Evolutionary conservation across 2,888 invertebrate genomes (phyloP), one percentile per base, ranked within the genome.

Genomic region (Lithophane semibrunnea): DNA sequence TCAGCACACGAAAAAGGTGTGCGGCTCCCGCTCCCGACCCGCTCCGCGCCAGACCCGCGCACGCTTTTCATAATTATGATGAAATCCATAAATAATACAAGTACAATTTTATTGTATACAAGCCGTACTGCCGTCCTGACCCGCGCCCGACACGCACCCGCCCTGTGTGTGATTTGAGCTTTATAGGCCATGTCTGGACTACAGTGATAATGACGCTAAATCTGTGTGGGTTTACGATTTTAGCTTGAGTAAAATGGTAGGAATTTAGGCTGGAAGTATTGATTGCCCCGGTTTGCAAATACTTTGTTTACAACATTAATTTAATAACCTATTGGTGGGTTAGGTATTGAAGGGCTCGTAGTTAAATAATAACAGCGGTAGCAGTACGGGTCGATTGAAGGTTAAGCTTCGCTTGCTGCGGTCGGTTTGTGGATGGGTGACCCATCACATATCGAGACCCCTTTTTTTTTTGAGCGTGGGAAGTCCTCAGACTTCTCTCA

Each of bases 171-270:
- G 37, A 2, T 37, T 37, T 37, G 2, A 37, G 37, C 2, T 37
- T 37, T 78, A 83, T 81, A 58, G 60, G 37, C 60, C 42, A 37
- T 37, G 60, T 73, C 73, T 79, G 72, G 21, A 8, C 2, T 37
- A 3, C 21, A 8, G n/a, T 10, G 75, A 79, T 79, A 79, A 66
- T 75, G 60, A 12, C 37, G 54, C 29, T 18, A 47, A 66, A 66
- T 47, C 47, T 83, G 49, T 72, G 68, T 72, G 29, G 37, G 54
- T 24, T 56, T 56, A 9, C 54, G 60, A 58, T 56, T 42, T 58
- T 13, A 29, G 63, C 44, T 44, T 52, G 21, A 75, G 56, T 44
- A 29, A 63, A 52, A 75, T 64, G 60, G n/a, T 52, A 2, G 10
- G 65, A 42, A 73, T 47, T 66, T 58, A 47, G 8, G 52, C 13